Percentiles rank a stretch among this genome's conserved stretches.
Evolutionary conservation across 2,888 invertebrate genomes (phyloP).

Genomic region (Priocnemis perturbator): DNA sequence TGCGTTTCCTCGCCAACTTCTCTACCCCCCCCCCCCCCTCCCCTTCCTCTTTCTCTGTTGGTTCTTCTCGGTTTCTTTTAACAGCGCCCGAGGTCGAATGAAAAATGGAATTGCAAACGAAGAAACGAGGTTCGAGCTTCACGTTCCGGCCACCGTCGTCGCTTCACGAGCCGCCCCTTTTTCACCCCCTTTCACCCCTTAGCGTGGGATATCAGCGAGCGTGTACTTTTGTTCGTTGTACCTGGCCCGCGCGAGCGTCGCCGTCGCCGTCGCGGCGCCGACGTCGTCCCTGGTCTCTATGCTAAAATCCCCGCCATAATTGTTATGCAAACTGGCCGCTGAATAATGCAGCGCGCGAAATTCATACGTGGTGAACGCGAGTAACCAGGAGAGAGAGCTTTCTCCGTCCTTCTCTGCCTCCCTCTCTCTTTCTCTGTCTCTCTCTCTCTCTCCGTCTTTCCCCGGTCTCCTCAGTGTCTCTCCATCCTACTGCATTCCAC

Average conservation of each 20-base stretch:
- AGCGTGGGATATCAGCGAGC: constrained; percentile 13
- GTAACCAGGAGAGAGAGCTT: constrained; percentile 1
- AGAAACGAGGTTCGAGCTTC: constrained; percentile 39
- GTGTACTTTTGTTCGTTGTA: constrained; percentile 37
- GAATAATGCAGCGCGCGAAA: constrained; percentile 65
- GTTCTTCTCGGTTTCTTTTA: too few species aligned
- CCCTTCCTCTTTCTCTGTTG: too few species aligned
- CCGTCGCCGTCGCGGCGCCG: constrained; percentile 10
- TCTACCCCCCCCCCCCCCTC: too few species aligned
- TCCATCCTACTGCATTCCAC: too few species aligned
- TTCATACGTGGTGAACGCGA: constrained; percentile 58
- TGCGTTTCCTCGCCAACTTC: too few species aligned
- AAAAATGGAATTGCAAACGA: constrained; percentile 52
- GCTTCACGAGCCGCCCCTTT: too few species aligned
- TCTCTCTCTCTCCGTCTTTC: background rate
- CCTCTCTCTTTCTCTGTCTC: background rate
- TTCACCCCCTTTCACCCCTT: background rate
- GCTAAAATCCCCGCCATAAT: constrained; percentile 63
- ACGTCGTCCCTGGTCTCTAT: constrained; percentile 39
- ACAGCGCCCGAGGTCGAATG: constrained; percentile 22
- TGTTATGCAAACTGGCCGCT: constrained; percentile 63
- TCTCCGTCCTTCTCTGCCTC: background rate
- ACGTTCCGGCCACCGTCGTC: constrained; percentile 33
- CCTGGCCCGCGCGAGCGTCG: constrained; percentile 11
- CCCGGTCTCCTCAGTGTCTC: too few species aligned